Evolutionary conservation across 2,797 vertebrate genomes (phyloP).

Genomic region (Gymnocypris eckloni): DNA sequence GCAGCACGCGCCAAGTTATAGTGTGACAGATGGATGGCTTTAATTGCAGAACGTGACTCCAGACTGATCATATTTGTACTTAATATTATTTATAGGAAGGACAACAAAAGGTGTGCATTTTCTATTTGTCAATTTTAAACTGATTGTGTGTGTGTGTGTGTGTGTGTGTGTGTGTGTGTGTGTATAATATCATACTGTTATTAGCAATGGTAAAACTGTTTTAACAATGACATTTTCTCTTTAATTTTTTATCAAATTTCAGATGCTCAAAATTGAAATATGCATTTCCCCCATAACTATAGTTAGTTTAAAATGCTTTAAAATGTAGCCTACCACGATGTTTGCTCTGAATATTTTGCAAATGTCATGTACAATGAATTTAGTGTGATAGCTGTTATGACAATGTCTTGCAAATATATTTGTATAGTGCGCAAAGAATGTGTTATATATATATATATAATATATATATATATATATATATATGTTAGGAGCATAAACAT

Average conservation of each 20-base stretch:
- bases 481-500: neutral
- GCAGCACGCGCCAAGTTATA: constrained; percentile 71
- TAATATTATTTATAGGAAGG: constrained; percentile 9
- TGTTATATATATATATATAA: too few species aligned
- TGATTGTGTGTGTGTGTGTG: neutral
- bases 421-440: neutral
- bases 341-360: neutral
- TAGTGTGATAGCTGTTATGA: neutral
- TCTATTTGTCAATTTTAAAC: neutral
- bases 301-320: neutral
- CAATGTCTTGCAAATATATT: neutral
- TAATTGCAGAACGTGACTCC: constrained; percentile 70
- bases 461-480: too few species aligned
- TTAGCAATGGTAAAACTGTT: neutral
- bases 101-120: constrained; percentile 1
- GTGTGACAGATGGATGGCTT: constrained; percentile 79
- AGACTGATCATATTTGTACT: constrained; percentile 57
- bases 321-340: neutral
- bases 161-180: neutral
- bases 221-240: too few species aligned
- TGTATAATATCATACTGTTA: neutral
- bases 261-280: neutral
- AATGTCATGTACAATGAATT: neutral
- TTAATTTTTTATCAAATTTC: neutral
- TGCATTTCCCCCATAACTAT: too few species aligned